A percentile compares a stretch with the other conserved stretches of the same genome.
These are phyloP conservation scores for Drosophila yooni DNA, from an alignment of 2,888 invertebrate species.

Conservation along the genomic window DNA sequence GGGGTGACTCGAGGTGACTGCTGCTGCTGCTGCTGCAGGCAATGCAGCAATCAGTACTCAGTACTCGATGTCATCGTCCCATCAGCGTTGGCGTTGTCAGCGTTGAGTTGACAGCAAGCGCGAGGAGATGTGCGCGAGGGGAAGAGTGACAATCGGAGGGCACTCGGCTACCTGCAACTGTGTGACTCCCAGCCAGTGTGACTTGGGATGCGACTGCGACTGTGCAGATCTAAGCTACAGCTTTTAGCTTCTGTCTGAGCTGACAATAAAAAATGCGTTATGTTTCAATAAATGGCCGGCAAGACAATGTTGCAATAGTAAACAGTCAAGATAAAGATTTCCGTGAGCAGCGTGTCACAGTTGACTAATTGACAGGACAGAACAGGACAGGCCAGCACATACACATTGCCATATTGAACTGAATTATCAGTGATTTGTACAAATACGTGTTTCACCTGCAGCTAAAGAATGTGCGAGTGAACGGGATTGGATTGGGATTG, in stretches of 20 bases:
- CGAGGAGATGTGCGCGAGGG: background rate
- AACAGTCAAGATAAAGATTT: slow-evolving; percentile 67
- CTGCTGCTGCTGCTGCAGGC: slow-evolving; percentile 31
- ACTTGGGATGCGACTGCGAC: slow-evolving; percentile 3
- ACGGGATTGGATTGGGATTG: background rate
- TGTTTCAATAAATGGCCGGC: slow-evolving; percentile 74
- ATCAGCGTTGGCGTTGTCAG: slow-evolving; percentile 73
- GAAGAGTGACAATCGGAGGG: slow-evolving; percentile 55
- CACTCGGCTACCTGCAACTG: slow-evolving; percentile 79
- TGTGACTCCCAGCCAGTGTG: slow-evolving; percentile 60
- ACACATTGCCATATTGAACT: slow-evolving; percentile 60
- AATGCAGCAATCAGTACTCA: slow-evolving; percentile 44
- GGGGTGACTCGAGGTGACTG: slow-evolving; percentile 32
- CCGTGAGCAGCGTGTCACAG: slow-evolving; percentile 54
- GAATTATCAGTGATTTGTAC: slow-evolving; percentile 76
- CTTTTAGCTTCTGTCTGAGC: slow-evolving; percentile 34
- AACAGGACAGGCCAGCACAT: slow-evolving; percentile 12
- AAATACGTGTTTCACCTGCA: slow-evolving; percentile 54
- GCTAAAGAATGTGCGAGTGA: slow-evolving; percentile 7
- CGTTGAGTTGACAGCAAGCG: slow-evolving; percentile 22
- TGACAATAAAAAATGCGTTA: slow-evolving; percentile 79
- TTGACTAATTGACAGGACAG: slow-evolving; percentile 73
- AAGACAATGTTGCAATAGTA: slow-evolving; percentile 70
- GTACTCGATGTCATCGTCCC: slow-evolving; percentile 68
- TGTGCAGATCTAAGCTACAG: slow-evolving; percentile 42